Evolutionary conservation across 1,140 invertebrate genomes (phyloP), one percentile per base, ranked within the genome.

Genomic region (Zaprionus africanus): DNA sequence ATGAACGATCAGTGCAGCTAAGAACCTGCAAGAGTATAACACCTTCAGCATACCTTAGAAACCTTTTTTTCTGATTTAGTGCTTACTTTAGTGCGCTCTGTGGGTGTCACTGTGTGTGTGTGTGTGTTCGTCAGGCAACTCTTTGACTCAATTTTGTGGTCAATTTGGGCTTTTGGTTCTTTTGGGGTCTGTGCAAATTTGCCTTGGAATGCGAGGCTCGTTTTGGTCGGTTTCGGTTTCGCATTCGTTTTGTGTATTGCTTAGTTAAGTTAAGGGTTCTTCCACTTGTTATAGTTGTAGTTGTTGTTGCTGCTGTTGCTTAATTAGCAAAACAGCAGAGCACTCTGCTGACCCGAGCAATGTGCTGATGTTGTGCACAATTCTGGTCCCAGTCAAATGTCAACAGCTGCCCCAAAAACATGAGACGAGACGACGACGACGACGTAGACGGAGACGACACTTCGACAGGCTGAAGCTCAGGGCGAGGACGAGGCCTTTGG

Each of bases 321-420:
- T 84, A 88, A 87, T 87, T 88, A 87, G 81, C 78, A 78, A 65
- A 75, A 54, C 51, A 62, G 53, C 26, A 5, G 46, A 17, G 13
- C 26, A 68, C 46, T 71, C 46, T 76, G 81, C 65, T 62, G 71
- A 36, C 51, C 24, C 51, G 28, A 46, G 24, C 34, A 36, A 22
- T 49, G n/a, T 65, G 22, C 53, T 57, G 53, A 24, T 41, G 22
- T n/a, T 54, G 26, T 66, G 28, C 62, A 31, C 54, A 57, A 19
- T 58, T 41, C 15, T 13, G 64, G 61, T 56, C 61, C 41, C 68
- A 86, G 63, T 59, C 80, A 77, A 88, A 78, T 83, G 80, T 63
- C 73, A 79, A 80, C 84, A 88, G 77, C 83, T 86, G 84, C 58
- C 76, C 58, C 67, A 57, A 71, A 71, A 78, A 59, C 46, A 68